Percentiles rank a stretch among this genome's conserved stretches.
These are phyloP conservation scores for Macrocentrus cingulum DNA, from an alignment of 1,140 invertebrate species.

Conservation along the genomic window DNA sequence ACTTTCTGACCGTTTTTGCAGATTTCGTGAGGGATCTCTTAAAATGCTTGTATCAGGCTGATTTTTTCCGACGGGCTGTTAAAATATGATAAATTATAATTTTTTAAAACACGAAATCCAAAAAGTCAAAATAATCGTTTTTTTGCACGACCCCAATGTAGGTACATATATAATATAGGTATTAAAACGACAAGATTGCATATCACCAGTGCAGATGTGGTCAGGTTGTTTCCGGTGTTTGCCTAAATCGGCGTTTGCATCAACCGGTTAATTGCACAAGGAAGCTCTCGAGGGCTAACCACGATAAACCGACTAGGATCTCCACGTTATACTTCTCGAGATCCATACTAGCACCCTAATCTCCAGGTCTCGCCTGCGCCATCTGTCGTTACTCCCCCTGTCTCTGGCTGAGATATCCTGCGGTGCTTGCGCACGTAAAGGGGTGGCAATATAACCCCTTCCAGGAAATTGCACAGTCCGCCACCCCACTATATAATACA, in stretches of 20 bases:
- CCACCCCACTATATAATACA: not conserved
- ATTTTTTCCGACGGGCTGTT: too few relatives aligned
- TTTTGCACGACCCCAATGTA: too few relatives aligned
- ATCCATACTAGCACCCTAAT: not conserved
- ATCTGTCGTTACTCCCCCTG: slow-evolving; percentile 21
- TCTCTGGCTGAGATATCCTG: slow-evolving; percentile 8
- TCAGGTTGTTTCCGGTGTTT: not conserved
- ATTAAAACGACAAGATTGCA: not conserved
- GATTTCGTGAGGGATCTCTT: too few relatives aligned
- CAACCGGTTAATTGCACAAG: slow-evolving; percentile 29
- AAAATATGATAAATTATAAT: too few relatives aligned
- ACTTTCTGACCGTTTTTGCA: too few relatives aligned
- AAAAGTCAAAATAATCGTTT: too few relatives aligned
- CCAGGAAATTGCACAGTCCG: slow-evolving; percentile 16
- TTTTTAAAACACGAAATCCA: too few relatives aligned
- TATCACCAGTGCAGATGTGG: not conserved
- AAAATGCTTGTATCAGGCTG: too few relatives aligned
- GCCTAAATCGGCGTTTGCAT: slow-evolving; percentile 7
- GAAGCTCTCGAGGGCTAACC: slow-evolving; percentile 28
- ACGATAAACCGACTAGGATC: slow-evolving; percentile 28
- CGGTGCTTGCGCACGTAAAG: slow-evolving; percentile 6
- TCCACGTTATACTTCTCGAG: not conserved
- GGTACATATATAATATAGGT: too few relatives aligned
- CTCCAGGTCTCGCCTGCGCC: slow-evolving; percentile 9
- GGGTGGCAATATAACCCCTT: slow-evolving; percentile 15